These are phyloP conservation scores for Cathartes aura DNA, from an alignment of 2,113 vertebrate species.

Conservation along the genomic window DNA sequence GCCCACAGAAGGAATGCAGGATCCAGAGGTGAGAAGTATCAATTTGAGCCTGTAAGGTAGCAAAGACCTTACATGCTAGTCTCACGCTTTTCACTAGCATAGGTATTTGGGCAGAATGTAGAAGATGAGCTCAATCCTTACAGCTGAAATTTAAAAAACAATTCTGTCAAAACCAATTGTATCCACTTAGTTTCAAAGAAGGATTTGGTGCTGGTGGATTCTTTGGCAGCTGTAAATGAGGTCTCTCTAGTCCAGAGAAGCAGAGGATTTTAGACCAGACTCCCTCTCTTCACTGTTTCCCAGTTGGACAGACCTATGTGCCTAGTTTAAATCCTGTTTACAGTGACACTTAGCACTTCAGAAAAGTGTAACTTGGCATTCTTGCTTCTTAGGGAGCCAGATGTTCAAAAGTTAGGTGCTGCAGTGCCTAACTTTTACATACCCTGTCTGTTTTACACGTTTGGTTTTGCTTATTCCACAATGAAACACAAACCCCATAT, in stretches of 20 bases:
- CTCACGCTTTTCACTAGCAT: background rate
- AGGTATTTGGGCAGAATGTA: background rate
- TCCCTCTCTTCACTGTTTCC: background rate
- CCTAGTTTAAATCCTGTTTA: background rate
- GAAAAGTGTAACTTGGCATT: background rate
- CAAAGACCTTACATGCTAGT: rapidly evolving
- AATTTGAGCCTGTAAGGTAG: background rate
- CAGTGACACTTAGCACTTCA: background rate
- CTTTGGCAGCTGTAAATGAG: background rate
- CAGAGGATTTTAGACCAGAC: background rate
- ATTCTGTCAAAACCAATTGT: background rate
- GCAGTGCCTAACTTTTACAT: background rate
- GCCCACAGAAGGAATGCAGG: background rate
- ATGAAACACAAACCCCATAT: background rate
- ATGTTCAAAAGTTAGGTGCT: background rate
- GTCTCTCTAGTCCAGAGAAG: background rate
- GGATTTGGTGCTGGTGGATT: background rate
- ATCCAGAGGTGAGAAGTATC: background rate
- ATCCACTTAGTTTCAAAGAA: background rate
- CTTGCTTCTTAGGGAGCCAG: background rate
- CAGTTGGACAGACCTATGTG: background rate
- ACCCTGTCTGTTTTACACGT: background rate
- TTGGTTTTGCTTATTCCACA: background rate
- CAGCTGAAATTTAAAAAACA: background rate
- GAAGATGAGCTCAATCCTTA: background rate